Conservation (phyloP, 1,140 invertebrate genomes). For the Schlechtendalia chinensis region DNA sequence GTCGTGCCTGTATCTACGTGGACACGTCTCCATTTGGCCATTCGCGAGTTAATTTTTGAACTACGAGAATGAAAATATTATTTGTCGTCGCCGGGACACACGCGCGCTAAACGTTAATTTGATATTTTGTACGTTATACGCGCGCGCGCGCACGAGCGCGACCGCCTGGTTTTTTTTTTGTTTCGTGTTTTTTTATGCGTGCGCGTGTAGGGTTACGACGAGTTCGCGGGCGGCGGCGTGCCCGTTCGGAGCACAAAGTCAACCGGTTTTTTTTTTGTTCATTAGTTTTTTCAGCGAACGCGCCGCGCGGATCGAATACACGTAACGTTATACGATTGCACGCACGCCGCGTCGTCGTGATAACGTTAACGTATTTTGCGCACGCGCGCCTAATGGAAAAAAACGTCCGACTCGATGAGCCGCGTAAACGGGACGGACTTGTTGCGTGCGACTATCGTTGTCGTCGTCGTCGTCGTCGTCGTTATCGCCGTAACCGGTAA, state of each 20-base stretch:
- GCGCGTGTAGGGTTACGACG: conserved; percentile 28
- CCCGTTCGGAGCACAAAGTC: conserved; percentile 33
- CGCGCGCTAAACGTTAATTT: not conserved
- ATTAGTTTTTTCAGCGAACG: conserved; percentile 24
- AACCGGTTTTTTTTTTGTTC: conserved; percentile 38
- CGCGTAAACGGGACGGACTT: conserved; percentile 46
- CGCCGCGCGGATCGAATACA: conserved; percentile 20
- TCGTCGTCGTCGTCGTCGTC: too few species aligned
- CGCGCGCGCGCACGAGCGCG: too few species aligned
- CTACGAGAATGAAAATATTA: too few species aligned
- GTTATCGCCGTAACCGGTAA: not conserved
- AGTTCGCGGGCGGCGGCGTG: conserved; percentile 21
- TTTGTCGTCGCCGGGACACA: not conserved
- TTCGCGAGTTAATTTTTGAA: too few species aligned
- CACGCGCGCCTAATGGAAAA: conserved; percentile 9
- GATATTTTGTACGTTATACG: not conserved
- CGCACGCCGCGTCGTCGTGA: not conserved
- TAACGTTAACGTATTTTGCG: too few species aligned
- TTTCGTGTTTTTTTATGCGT: not conserved
- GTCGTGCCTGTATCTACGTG: too few species aligned
- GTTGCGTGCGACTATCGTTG: conserved; percentile 20
- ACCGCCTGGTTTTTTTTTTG: too few species aligned
- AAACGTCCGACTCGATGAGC: conserved; percentile 45
- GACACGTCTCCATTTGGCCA: too few species aligned
- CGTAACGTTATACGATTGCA: not conserved